Evolutionary conservation across 2,113 vertebrate species (phyloP).

Genomic region (Pleuronectes platessa): DNA sequence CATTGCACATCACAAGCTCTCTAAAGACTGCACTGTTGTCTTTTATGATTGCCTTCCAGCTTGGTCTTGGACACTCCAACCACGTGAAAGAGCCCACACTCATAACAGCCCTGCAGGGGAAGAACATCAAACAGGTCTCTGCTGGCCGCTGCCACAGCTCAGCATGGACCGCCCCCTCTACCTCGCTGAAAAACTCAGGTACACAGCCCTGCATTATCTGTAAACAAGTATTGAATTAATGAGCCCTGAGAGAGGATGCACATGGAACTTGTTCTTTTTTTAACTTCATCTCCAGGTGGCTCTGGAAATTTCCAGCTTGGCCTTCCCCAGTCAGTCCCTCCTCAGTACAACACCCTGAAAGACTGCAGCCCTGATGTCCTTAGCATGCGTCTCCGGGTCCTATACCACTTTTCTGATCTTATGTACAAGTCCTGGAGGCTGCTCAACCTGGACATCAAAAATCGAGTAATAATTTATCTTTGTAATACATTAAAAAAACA

Average conservation of each 20-base stretch:
- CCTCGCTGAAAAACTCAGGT: conserved; percentile 81
- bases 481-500: conserved; percentile 6
- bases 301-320: conserved; percentile 77
- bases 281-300: conserved; percentile 60
- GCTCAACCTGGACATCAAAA: conserved; percentile 79
- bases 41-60: conserved; percentile 58
- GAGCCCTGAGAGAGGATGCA: neutral
- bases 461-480: conserved; percentile 66
- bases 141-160: conserved; percentile 85
- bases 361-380: conserved; percentile 80
- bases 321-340: conserved; percentile 80
- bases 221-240: neutral
- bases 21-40: neutral
- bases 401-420: conserved; percentile 86
- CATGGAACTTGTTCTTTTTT: neutral
- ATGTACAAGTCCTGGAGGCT: conserved; percentile 88
- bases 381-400: conserved; percentile 80
- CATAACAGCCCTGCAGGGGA: conserved; percentile 79
- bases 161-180: conserved; percentile 84
- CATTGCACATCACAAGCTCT: neutral
- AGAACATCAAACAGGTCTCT: conserved; percentile 84
- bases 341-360: conserved; percentile 84
- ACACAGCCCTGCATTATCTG: neutral
- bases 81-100: conserved; percentile 82
- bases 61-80: conserved; percentile 83